Percentiles rank a stretch among this genome's conserved stretches.
phyloP scores from a whole-genome alignment of 2,113 vertebrate species.

The Catharus bicknelli region DNA sequence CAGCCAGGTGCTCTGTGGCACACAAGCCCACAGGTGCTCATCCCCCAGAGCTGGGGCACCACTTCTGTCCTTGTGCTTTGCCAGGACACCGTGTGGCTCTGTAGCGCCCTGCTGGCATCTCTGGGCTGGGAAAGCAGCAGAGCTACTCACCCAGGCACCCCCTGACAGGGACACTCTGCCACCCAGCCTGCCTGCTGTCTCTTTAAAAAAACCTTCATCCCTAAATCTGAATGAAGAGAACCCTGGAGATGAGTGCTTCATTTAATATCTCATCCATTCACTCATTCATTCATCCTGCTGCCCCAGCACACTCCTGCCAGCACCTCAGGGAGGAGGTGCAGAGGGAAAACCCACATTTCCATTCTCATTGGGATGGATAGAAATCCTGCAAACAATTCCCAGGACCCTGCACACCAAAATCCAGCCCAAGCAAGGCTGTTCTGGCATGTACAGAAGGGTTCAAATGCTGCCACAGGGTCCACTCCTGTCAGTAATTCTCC shows the following conservation, averaged over 20 bases:
- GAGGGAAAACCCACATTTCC: not conserved
- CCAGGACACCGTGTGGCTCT: not conserved
- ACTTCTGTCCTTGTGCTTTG: not conserved
- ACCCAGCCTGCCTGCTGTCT: not conserved
- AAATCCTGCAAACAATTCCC: not conserved
- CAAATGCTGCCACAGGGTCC: not conserved
- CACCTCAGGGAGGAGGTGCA: not conserved
- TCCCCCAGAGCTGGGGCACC: not conserved
- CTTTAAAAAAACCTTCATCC: conserved; percentile 54
- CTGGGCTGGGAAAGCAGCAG: not conserved
- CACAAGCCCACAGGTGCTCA: not conserved
- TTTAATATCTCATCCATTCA: not conserved
- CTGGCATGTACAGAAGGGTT: accelerated
- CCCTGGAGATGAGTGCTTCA: not conserved
- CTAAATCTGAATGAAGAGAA: conserved; percentile 46
- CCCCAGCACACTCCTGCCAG: not conserved
- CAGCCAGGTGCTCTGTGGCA: accelerated
- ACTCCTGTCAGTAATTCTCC: not conserved
- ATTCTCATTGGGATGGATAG: not conserved
- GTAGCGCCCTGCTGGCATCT: accelerated
- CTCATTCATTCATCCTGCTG: not conserved
- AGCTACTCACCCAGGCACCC: not conserved
- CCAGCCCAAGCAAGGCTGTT: not conserved
- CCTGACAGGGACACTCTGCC: not conserved
- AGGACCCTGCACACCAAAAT: not conserved